Base-by-base conservation (phyloP, 64 coral and sea anemone species). In the Trachythela sp. region DNA sequence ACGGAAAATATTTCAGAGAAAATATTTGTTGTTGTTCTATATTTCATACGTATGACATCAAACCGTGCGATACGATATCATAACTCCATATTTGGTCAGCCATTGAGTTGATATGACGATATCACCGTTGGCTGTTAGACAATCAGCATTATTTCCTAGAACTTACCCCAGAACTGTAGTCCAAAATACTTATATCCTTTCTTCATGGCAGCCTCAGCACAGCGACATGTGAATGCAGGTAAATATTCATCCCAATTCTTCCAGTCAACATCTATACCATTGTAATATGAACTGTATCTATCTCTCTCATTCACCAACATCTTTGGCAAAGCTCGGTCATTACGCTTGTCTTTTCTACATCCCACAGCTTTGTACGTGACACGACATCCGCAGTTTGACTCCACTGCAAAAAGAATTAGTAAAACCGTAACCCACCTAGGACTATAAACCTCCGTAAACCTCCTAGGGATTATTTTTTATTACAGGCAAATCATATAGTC, bases 161-260 rank as follows among this genome's bases (percentile, higher is more conserved):
- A n/a, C 59, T 68, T 68, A 68, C 59, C 59, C 59, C 59, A 68
- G 30, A 68, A 68, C 59, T 68, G 59, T 22, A 68, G 30, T 31
- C 59, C 30, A n/a, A 45, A 45, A 45, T 45, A 45, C 11, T 45
- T 45, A 45, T 45, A 45, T 45, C 42, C 42, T 45, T 45, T 68
- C 59, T 68, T 68, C 59, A n/a, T 68, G 59, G 59, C 59, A 68
- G 59, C 59, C 30, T 68, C 59, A 31, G 59, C 59, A 68, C 59
- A 68, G 20, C 59, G 59, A 68, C 59, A 68, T 31, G 59, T 31
- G 14, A 68, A 68, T 4, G 20, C 30, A n/a, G 59, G 30, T 68
- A 68, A 68, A 68, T 68, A 68, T 3, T 68, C 59, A 68, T 22
- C 20, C 20, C 20, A 68, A 5, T 22, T 68, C 3, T 68, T 8